Base-by-base conservation (phyloP, 2,888 invertebrate species). In the Cerceris ruficornis region DNA sequence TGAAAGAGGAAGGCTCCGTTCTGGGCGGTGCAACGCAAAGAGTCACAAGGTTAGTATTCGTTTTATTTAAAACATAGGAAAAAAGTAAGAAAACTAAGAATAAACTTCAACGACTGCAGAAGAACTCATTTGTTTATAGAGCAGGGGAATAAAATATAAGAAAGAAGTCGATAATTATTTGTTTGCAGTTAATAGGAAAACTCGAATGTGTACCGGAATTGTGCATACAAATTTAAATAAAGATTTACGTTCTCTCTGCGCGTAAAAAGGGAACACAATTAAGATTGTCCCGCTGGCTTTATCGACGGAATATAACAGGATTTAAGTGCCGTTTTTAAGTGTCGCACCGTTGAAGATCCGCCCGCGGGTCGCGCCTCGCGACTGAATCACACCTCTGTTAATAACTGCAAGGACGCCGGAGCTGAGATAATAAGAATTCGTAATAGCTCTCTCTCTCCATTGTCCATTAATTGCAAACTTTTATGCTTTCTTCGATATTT, bases 1-100 rank as follows among this genome's bases (percentile, higher is more conserved):
- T 92, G 80, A 92, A 92, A 80, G 92, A 92, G 77, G 92, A 92
- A 15, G 90, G 91, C 14, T 92, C 92, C 28, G 90, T 91, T 9
- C 87, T 92, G 52, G 91, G 91, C 57, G 90, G 91, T 60, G 91
- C 91, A 14, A 92, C 92, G 58, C 92, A 91, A 66, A 83, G 92
- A 86, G 92, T 92, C 71, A 91, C 92, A 71, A 92, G 92, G 92
- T 92, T 85, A 74, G 81, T 69, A 66, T 28, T 7, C 13, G 8
- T 28, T 28, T 28, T 28, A 28, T 28, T 28, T 28, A 28, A 28
- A 28, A 28, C 4, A 28, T 28, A 28, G 28, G 4, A 4, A 28
- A 28, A 28, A 28, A 28, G 4, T 28, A 2, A 28, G 28, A 28
- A 28, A 28, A n/a, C n/a, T n/a, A n/a, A n/a, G n/a, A n/a, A n/a